Conservation (phyloP, 2,797 vertebrate genomes). For the Centropyge bicolor region DNA sequence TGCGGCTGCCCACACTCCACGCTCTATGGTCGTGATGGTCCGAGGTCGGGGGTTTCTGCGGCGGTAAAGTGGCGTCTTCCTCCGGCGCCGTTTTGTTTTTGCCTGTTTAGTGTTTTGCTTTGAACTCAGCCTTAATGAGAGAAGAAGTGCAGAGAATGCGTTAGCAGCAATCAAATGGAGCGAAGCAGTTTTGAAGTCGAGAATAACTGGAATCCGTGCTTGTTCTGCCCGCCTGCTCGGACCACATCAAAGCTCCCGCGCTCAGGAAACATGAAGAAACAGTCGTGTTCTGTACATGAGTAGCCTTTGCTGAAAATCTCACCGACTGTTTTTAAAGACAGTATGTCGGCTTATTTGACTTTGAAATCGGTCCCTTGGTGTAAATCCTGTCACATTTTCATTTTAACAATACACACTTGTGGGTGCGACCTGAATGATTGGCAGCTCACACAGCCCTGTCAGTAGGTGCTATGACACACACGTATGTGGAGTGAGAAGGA, state of each 20-base stretch:
- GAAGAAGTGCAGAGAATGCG: constrained; percentile 23
- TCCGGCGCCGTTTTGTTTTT: constrained; percentile 8
- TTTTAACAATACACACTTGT: too few relatives aligned
- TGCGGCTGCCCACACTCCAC: constrained; percentile 18
- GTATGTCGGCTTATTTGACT: not conserved
- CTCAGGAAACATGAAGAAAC: not conserved
- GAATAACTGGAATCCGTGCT: constrained; percentile 1
- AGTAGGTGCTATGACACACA: not conserved
- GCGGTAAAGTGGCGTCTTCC: constrained; percentile 16
- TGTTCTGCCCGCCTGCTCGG: not conserved
- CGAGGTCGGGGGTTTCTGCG: constrained; percentile 19
- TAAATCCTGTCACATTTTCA: not conserved
- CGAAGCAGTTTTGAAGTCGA: not conserved
- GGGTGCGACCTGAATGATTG: not conserved
- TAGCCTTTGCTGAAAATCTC: not conserved
- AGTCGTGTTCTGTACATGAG: constrained; percentile 1
- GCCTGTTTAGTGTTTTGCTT: constrained; percentile 21
- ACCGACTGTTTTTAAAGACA: not conserved
- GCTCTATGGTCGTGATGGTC: not conserved
- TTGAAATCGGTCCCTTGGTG: not conserved
- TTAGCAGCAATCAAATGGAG: constrained; percentile 1
- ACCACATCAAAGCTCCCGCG: constrained; percentile 4
- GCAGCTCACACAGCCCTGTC: constrained; percentile 28
- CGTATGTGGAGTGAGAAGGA: constrained; percentile 1
- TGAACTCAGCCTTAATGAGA: constrained; percentile 36